Percentiles rank a stretch among this genome's conserved stretches.
Evolutionary conservation across 2,113 vertebrate genomes (phyloP).

Genomic region (Pyrgilauda ruficollis): DNA sequence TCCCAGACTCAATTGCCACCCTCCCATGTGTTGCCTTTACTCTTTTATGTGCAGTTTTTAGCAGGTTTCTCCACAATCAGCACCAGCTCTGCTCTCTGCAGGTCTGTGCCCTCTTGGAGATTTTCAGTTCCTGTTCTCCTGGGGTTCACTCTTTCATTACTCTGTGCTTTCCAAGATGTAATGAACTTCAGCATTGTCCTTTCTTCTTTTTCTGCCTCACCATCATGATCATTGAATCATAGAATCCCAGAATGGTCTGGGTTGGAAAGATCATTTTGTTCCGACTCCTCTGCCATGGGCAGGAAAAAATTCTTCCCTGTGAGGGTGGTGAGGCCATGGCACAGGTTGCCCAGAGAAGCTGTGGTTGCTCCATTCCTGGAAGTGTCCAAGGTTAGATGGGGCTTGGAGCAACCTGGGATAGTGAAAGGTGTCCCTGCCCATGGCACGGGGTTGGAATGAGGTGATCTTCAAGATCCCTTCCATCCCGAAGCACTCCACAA

Average conservation of each 20-base stretch:
- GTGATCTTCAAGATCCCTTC: neutral
- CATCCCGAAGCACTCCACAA: neutral
- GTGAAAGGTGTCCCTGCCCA: neutral
- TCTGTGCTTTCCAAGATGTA: neutral
- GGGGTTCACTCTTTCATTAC: neutral
- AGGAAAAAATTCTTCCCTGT: neutral
- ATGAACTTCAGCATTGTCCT: neutral
- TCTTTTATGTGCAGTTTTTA: neutral
- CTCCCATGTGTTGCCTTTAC: neutral
- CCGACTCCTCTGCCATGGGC: neutral
- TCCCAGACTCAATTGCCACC: rapidly evolving
- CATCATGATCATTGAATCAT: neutral
- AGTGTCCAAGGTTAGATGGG: rapidly evolving
- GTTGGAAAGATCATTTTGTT: neutral
- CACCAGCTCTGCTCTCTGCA: neutral
- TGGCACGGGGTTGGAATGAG: neutral
- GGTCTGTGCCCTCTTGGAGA: neutral
- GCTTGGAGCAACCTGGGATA: neutral
- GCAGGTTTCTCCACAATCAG: neutral
- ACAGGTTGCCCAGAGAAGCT: neutral
- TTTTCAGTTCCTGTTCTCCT: neutral
- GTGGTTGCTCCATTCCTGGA: neutral
- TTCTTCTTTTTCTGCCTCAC: neutral
- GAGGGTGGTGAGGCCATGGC: neutral
- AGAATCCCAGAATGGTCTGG: neutral